A percentile compares a stretch with the other conserved stretches of the same genome.
Conservation (phyloP, 1,140 invertebrate genomes). For the Cotesia chilonis region DNA sequence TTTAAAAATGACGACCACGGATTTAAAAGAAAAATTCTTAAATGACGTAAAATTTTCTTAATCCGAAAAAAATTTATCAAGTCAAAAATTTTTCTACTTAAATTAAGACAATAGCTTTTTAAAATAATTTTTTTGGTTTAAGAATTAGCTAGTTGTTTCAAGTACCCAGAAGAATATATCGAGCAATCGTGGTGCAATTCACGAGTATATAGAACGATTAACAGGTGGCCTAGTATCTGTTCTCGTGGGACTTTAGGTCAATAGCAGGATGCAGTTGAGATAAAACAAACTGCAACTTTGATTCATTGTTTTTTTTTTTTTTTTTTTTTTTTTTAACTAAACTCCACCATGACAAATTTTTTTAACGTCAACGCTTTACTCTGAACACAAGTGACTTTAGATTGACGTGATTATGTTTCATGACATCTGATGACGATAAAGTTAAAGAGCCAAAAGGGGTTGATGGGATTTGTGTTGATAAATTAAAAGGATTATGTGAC, state of each 20-base stretch:
- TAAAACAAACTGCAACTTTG: conserved; percentile 6
- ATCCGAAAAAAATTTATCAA: no score
- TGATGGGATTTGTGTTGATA: background rate
- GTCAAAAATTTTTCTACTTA: no score
- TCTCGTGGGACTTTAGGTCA: conserved; percentile 12
- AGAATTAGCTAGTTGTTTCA: background rate
- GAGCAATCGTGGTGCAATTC: background rate
- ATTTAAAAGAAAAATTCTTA: no score
- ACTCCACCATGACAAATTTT: background rate
- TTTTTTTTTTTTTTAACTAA: background rate
- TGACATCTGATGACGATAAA: background rate
- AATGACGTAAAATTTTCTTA: no score
- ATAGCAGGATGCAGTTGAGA: conserved; percentile 14
- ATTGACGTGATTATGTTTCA: background rate
- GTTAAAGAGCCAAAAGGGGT: background rate
- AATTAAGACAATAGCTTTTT: no score
- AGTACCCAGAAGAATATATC: conserved; percentile 10
- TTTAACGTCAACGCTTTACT: background rate
- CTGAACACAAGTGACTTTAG: background rate
- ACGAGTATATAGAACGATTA: conserved; percentile 24
- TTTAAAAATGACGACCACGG: no score
- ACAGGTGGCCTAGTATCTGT: conserved; percentile 29
- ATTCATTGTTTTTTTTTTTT: background rate
- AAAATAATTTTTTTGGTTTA: no score
- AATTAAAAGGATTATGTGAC: conserved; percentile 6